Conservation (phyloP, 2,113 vertebrate species). For the Sminthopsis crassicaudata region DNA sequence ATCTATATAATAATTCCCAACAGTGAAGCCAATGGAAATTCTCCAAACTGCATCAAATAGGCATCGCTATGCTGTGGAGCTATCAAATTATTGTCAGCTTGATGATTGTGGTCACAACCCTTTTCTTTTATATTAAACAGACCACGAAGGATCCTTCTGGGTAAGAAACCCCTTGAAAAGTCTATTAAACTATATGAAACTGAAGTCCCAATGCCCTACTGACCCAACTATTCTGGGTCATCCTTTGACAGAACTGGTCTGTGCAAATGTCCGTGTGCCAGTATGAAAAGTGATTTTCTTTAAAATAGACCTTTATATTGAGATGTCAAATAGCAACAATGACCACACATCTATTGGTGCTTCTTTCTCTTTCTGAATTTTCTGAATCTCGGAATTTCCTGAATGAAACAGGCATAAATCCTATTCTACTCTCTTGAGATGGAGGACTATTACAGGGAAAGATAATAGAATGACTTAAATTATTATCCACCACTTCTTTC, state of each 20-base stretch:
- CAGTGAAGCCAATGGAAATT: neutral
- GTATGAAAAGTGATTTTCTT: neutral
- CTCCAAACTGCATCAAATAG: neutral
- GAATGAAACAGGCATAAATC: too few relatives aligned
- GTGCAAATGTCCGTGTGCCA: neutral
- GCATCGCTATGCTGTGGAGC: neutral
- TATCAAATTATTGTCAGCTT: neutral
- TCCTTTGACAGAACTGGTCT: constrained; percentile 26
- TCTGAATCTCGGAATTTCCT: neutral
- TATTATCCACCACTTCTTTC: neutral
- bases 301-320: neutral
- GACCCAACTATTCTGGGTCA: neutral
- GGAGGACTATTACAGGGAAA: neutral
- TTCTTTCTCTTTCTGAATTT: neutral
- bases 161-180: constrained; percentile 16
- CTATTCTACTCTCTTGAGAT: neutral
- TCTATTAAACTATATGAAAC: constrained; percentile 31
- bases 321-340: neutral
- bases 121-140: constrained; percentile 26
- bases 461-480: neutral
- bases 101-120: neutral
- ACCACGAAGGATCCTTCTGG: neutral
- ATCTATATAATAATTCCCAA: constrained; percentile 10
- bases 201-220: neutral
- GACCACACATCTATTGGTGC: neutral